These are phyloP conservation scores for Pyrocephalus nanus DNA, from an alignment of 2,797 vertebrate genomes.

Conservation along the genomic window DNA sequence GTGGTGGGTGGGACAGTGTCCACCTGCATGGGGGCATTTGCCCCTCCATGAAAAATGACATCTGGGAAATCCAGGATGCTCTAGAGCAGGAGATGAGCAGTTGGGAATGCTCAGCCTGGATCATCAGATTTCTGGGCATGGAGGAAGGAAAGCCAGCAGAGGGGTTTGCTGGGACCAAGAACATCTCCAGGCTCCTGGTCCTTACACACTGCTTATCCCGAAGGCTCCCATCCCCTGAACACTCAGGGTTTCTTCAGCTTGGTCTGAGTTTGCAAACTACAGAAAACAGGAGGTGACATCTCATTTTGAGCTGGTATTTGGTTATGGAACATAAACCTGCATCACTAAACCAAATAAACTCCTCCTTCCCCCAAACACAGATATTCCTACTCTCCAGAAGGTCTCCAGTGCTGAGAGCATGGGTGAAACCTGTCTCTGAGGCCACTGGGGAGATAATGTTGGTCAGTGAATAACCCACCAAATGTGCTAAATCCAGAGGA, in stretches of 20 bases:
- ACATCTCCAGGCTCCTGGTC: background rate
- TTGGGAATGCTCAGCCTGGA: background rate
- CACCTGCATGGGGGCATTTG: rapidly evolving
- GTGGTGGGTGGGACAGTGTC: background rate
- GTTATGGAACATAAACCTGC: background rate
- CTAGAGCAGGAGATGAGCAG: background rate
- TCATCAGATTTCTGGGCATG: rapidly evolving
- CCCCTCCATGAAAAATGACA: rapidly evolving
- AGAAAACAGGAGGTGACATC: background rate
- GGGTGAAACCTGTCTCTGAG: background rate
- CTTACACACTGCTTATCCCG: background rate
- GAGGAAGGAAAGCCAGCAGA: background rate
- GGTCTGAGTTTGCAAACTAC: background rate
- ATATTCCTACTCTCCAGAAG: rapidly evolving
- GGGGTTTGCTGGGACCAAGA: background rate
- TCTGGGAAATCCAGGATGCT: background rate
- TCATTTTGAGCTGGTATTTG: background rate
- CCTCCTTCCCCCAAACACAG: background rate
- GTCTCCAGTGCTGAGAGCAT: background rate
- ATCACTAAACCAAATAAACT: background rate
- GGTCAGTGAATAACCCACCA: background rate
- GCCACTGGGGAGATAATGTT: background rate
- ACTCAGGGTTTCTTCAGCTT: background rate
- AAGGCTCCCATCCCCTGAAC: background rate
- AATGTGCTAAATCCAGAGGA: background rate